phyloP scores from a whole-genome alignment of 2,797 vertebrate species.

The Rhinophrynus dorsalis region DNA sequence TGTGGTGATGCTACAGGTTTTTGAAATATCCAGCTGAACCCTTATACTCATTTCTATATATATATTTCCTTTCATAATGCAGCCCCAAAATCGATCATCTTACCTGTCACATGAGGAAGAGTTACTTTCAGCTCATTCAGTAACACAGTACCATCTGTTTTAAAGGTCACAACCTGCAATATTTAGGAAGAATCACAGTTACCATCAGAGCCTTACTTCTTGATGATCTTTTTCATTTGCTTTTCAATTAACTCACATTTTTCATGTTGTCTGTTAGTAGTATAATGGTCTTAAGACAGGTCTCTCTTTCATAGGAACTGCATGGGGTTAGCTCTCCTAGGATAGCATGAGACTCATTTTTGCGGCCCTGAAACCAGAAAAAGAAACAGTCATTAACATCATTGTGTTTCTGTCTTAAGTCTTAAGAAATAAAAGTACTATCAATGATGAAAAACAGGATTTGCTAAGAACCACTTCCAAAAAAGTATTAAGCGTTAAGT shows the following conservation, averaged over 20 bases:
- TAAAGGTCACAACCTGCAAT: slow-evolving; percentile 80
- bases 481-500: too few relatives aligned
- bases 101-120: slow-evolving; percentile 85
- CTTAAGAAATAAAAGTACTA: too few relatives aligned
- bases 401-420: too few relatives aligned
- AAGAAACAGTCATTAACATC: not conserved
- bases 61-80: too few relatives aligned
- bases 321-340: slow-evolving; percentile 82
- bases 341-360: slow-evolving; percentile 71
- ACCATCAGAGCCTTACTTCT: not conserved
- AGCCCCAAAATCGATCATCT: slow-evolving; percentile 16
- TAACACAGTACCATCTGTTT: slow-evolving; percentile 76
- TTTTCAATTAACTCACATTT: slow-evolving; percentile 74
- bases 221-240: not conserved
- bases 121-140: slow-evolving; percentile 77
- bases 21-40: too few relatives aligned
- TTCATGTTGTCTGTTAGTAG: slow-evolving; percentile 76
- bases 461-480: too few relatives aligned
- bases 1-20: too few relatives aligned
- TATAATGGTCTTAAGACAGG: slow-evolving; percentile 84
- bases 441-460: too few relatives aligned
- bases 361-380: not conserved
- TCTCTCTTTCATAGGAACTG: slow-evolving; percentile 75
- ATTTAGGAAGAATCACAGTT: slow-evolving; percentile 2
- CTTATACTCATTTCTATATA: too few relatives aligned